Evolutionary conservation across 2,797 vertebrate species (phyloP), one percentile per base, ranked within the genome.

Genomic region (Melanogrammus aeglefinus): DNA sequence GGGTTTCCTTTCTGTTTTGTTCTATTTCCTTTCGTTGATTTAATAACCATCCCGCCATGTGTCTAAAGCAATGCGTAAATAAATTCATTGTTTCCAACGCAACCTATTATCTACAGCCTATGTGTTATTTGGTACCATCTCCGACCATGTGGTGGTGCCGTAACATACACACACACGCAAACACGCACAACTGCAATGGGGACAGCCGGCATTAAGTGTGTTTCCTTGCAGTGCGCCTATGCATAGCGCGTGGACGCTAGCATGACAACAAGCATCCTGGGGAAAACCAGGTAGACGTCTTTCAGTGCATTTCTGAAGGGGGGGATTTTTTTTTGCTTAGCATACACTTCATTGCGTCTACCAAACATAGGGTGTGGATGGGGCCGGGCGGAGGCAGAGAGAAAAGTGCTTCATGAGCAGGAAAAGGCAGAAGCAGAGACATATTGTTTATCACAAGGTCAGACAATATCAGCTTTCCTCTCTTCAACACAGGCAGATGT

Each of bases 401-500:
- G 8, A 51, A 89, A 91, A 90, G 84, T 88, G 92, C 63, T 12
- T 27, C 63, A 89, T 85, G 87, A 89, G 87, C 89, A 90, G 92
- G 90, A 90, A 80, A 83, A 81, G 80, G 85, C 77, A 77, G 77
- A 86, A 79, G 80, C 80, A 75, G 80, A 89, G 87, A 85, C 89
- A 86, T 92, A 92, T 92, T 91, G 89, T 86, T 91, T 93, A 92
- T 92, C 91, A 91, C 91, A 90, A 90, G 89, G 91, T 93, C 92
- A 92, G 92, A 88, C 86, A 87, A 90, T 91, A 88, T 92, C 90
- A 91, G 91, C 86, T 87, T 89, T 82, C 83, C 33, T 35, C 79
- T 83, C n/a, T 81, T 85, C 81, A 74, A 81, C 80, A 79, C n/a
- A n/a, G n/a, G 63, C 8, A 29, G 44, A 79, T 31, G 12, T 6